A percentile compares a stretch with the other conserved stretches of the same genome.
These are phyloP conservation scores for Dendrolimus punctatus DNA, from an alignment of 1,140 invertebrate genomes.

Conservation along the genomic window DNA sequence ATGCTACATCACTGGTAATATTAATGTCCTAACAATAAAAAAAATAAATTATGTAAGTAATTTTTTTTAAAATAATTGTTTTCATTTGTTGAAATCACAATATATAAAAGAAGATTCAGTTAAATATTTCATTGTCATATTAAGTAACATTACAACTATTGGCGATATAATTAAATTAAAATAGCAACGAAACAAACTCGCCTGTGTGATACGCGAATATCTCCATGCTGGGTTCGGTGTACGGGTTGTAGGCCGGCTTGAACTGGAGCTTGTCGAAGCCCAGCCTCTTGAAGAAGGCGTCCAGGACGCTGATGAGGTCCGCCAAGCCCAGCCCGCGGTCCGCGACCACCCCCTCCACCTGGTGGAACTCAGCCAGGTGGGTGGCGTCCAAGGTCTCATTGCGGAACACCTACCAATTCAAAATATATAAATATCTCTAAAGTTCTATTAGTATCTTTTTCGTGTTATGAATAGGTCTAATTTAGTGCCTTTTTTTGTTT, in stretches of 20 bases:
- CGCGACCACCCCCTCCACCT: conserved; percentile 97
- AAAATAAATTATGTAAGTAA: too few species aligned
- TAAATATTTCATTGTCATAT: background rate
- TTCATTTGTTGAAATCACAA: too few species aligned
- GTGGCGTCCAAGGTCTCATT: conserved; percentile 99
- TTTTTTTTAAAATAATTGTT: too few species aligned
- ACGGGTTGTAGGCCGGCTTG: conserved; percentile 99
- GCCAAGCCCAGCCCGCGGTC: conserved; percentile 93
- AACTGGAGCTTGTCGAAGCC: conserved; percentile 95
- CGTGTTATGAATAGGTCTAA: too few species aligned
- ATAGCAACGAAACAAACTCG: conserved; percentile 17
- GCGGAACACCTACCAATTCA: conserved; percentile 85
- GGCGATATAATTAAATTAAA: too few species aligned
- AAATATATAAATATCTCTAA: background rate
- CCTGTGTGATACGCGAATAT: conserved; percentile 97
- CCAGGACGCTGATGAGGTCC: conserved; percentile 92
- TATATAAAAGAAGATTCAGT: background rate
- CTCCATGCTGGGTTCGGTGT: conserved; percentile 99
- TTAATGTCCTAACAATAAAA: too few species aligned
- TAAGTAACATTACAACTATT: background rate
- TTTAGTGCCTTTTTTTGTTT: too few species aligned
- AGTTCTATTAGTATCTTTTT: too few species aligned
- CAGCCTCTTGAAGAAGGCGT: conserved; percentile 95
- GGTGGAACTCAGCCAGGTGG: conserved; percentile 99
- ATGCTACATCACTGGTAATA: too few species aligned